Percentiles rank a stretch among this genome's conserved stretches.
Conservation (phyloP, 2,888 invertebrate species). For the Drosophila neotestacea region DNA sequence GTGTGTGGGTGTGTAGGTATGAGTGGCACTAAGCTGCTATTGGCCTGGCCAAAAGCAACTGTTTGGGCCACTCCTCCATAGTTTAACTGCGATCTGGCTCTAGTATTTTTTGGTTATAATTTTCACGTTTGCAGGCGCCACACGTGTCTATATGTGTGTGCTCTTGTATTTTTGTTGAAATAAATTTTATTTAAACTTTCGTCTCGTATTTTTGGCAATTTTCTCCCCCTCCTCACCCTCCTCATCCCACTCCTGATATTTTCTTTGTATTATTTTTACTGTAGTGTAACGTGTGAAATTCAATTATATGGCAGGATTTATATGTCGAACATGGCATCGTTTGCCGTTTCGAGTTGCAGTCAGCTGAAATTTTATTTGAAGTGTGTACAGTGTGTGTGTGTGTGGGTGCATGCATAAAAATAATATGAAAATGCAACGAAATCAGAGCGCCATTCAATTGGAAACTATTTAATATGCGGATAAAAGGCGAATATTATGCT, state of each 20-base stretch:
- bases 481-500: conserved; percentile 59
- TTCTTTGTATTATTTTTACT: conserved; percentile 32
- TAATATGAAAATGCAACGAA: conserved; percentile 64
- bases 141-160: conserved; percentile 32
- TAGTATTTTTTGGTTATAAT: conserved; percentile 56
- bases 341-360: conserved; percentile 49
- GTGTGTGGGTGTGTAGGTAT: conserved; percentile 7
- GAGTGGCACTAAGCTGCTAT: conserved; percentile 50
- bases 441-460: conserved; percentile 73
- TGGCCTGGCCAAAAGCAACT: conserved; percentile 27
- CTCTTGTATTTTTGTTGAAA: conserved; percentile 72
- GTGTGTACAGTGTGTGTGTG: conserved; percentile 9
- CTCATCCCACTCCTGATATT: conserved; percentile 1
- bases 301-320: conserved; percentile 76
- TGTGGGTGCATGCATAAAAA: conserved; percentile 30
- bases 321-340: conserved; percentile 68
- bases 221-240: background rate
- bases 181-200: conserved; percentile 80
- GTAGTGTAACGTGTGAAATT: conserved; percentile 74
- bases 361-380: conserved; percentile 51
- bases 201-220: conserved; percentile 62
- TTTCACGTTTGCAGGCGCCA: conserved; percentile 64
- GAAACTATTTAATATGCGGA: conserved; percentile 75
- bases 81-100: conserved; percentile 40
- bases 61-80: conserved; percentile 46